Base-by-base conservation (phyloP, 2,113 vertebrate genomes). In the Leucosticte australis region DNA sequence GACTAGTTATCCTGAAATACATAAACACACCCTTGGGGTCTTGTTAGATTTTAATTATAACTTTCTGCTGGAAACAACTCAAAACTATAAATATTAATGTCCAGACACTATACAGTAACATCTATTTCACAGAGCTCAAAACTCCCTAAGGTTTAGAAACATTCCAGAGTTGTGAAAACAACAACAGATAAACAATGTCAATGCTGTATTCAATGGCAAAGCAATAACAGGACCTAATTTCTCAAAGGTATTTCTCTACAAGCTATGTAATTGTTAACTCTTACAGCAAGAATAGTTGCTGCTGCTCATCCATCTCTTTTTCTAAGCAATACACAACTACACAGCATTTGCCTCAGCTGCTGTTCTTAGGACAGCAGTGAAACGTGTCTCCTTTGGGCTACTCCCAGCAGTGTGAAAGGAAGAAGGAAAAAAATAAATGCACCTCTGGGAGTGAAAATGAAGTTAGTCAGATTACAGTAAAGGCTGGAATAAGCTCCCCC, bases 401-500 rank as follows among this genome's bases (percentile, higher is more conserved):
- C 35, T 70, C 37, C 3, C 5, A 75, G 49, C 41, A 69, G 28
- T 1, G 1, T 24, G n/a, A 79, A 64, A 68, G 28, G 8, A 62
- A 10, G 8, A 39, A 9, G 9, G 9, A 31, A 53, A 35, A 33
- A 41, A 47, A 41, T 39, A 88, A 73, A 71, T 4, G 27, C 35
- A 70, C 23, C 35, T 53, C 70, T 60, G 6, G 23, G 39, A 81
- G 16, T 33, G 74, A 85, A 93, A 96, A 89, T 10, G 20, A 95
- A 95, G 62, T 44, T 81, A 92, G 70, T 77, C 63, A 93, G 83
- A 93, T 90, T 95, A 92, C 33, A 63, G 11, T 23, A 13, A 88
- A 90, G 47, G 53, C 62, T 77, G 57, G 44, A 92, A 91, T 96
- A 89, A 97, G 78, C 91, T 87, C 46, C 70, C 65, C 44, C 89